Conservation (phyloP, 1,140 invertebrate species). For the Ostrea denselamellosa region DNA sequence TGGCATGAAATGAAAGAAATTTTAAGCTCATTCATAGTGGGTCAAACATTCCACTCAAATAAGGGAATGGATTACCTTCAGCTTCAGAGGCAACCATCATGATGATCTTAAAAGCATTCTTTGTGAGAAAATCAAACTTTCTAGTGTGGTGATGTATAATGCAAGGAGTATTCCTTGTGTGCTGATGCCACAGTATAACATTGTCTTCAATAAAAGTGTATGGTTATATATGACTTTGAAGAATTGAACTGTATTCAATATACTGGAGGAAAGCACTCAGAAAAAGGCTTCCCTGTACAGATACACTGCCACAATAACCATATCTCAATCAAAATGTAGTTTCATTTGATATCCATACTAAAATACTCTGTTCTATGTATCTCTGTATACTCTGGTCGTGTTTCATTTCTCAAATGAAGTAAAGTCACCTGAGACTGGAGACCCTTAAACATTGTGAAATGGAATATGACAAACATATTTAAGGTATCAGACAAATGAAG, state of each 20-base stretch:
- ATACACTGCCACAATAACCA: background rate
- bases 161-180: too few relatives aligned
- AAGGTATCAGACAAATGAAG: background rate
- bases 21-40: slow-evolving; percentile 3
- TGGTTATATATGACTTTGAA: background rate
- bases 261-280: background rate
- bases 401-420: background rate
- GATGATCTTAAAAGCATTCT: slow-evolving; percentile 30
- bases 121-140: background rate
- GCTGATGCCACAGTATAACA: background rate
- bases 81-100: background rate
- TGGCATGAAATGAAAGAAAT: background rate
- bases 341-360: background rate
- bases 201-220: background rate
- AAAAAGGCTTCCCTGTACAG: background rate
- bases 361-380: background rate
- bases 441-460: background rate
- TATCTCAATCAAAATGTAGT: background rate
- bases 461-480: background rate
- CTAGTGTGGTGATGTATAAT: too few relatives aligned
- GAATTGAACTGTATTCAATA: background rate
- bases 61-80: background rate
- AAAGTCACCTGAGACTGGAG: background rate
- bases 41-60: background rate
- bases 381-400: background rate